These are phyloP conservation scores for Tachycineta bicolor DNA, from an alignment of 2,113 vertebrate species.

Conservation along the genomic window DNA sequence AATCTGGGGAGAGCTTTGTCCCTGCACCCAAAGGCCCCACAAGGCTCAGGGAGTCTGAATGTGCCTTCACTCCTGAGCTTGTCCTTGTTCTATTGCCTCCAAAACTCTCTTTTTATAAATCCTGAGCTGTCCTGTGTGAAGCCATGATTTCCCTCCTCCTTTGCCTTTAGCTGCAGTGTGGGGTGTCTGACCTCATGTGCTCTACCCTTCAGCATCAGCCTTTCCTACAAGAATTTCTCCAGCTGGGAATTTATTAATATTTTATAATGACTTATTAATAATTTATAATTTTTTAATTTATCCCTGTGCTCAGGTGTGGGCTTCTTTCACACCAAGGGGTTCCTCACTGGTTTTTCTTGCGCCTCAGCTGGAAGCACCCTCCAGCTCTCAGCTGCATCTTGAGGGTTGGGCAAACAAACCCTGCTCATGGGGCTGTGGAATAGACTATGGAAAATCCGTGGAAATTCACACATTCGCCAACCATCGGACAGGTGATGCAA, in stretches of 20 bases:
- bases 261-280: no score
- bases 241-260: neutral
- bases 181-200: neutral
- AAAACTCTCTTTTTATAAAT: no score
- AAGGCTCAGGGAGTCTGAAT: neutral
- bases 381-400: neutral
- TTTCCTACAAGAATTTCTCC: neutral
- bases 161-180: fast-evolving
- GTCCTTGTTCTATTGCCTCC: neutral
- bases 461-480: neutral
- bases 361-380: neutral
- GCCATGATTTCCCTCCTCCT: neutral
- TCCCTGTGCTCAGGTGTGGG: neutral
- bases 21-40: no score
- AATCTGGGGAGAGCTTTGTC: neutral
- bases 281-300: no score
- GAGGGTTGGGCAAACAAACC: no score
- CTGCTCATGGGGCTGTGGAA: neutral
- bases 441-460: fast-evolving
- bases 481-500: neutral
- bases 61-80: neutral
- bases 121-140: neutral
- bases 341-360: fast-evolving
- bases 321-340: fast-evolving
- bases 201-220: fast-evolving